Evolutionary conservation across 2,797 vertebrate species (phyloP).

Genomic region (Rhynchonycteris naso): DNA sequence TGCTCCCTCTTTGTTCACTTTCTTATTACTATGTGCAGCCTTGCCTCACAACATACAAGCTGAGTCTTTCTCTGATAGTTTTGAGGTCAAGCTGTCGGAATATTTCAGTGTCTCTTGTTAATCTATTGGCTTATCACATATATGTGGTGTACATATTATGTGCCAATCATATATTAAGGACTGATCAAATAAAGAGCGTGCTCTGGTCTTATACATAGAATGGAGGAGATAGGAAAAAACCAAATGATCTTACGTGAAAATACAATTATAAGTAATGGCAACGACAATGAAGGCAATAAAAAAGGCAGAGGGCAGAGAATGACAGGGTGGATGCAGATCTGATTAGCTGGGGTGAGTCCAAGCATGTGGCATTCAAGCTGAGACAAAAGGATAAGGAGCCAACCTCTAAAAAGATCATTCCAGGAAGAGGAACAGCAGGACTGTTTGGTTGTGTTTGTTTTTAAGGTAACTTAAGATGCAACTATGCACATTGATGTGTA

Average conservation of each 20-base stretch:
- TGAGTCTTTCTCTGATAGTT: not conserved
- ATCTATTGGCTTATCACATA: not conserved
- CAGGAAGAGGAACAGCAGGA: not conserved
- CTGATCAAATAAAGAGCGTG: not conserved
- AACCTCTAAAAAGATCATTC: not conserved
- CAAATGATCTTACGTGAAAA: not conserved
- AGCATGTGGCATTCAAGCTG: not conserved
- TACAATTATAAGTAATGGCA: not conserved
- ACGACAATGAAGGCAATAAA: not conserved
- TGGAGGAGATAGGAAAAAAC: not conserved
- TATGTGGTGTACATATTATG: not conserved
- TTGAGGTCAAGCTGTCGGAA: not conserved
- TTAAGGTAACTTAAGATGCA: not conserved
- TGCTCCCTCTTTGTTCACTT: not conserved
- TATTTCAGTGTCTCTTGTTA: not conserved
- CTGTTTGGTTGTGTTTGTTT: not conserved
- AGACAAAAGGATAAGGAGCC: not conserved
- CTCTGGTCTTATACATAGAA: not conserved
- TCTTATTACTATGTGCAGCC: not conserved
- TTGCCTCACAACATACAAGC: rapidly evolving
- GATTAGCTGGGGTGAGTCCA: not conserved
- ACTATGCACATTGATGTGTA: not conserved
- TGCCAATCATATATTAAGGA: not conserved
- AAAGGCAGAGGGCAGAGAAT: not conserved
- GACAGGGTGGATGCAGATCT: not conserved